phyloP scores from a whole-genome alignment of 2,113 vertebrate species.

The Tor tambroides region DNA sequence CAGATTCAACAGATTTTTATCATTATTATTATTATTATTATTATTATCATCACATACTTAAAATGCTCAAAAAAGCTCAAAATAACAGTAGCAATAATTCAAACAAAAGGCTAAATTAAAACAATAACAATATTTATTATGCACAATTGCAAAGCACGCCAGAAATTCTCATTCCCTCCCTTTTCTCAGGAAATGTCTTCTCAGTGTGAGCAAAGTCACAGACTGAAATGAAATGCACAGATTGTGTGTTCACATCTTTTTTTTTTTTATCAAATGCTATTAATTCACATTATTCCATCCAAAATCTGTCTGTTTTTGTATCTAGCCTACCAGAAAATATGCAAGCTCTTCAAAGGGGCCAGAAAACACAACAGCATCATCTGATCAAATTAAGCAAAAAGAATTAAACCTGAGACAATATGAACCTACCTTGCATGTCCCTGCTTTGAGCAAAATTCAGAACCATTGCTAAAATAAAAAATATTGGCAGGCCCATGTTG shows the following conservation, averaged over 20 bases:
- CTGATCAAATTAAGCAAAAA: not conserved
- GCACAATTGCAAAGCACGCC: not conserved
- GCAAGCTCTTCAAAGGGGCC: not conserved
- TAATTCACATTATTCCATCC: not conserved
- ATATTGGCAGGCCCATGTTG: constrained; percentile 68
- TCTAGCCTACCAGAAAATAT: not conserved
- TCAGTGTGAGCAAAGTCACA: not conserved
- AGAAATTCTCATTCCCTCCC: not conserved
- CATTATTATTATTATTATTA: not conserved
- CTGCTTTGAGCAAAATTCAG: constrained; percentile 65
- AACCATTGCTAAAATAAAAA: constrained; percentile 68
- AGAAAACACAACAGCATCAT: not conserved
- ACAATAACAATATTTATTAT: not conserved
- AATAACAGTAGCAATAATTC: not conserved
- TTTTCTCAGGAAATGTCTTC: not conserved
- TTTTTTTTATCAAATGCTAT: not conserved
- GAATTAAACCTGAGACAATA: constrained; percentile 23
- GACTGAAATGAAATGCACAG: not conserved
- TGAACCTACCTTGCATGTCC: constrained; percentile 70
- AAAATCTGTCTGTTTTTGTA: not conserved
- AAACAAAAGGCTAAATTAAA: not conserved
- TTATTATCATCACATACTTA: not conserved
- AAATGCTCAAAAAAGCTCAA: not conserved
- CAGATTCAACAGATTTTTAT: not conserved
- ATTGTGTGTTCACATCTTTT: not conserved